Percentiles rank a stretch among this genome's conserved stretches.
These are phyloP conservation scores for Pimephales promelas DNA, from an alignment of 2,113 vertebrate genomes.

Conservation along the genomic window DNA sequence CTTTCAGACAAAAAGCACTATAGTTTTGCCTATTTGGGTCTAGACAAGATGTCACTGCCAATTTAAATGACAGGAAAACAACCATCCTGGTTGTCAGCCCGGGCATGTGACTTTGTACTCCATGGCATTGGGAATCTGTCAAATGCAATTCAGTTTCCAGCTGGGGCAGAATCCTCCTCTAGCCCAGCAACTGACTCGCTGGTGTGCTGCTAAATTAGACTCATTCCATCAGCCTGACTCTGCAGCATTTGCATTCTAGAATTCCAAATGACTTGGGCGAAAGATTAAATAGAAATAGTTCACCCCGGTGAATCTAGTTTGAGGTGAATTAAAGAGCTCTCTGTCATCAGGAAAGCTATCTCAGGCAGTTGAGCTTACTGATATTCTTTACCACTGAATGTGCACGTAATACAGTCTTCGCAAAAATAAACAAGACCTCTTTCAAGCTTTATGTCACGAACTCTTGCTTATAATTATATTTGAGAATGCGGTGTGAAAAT, in stretches of 20 bases:
- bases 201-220: slow-evolving; percentile 36
- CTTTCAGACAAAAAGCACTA: background rate
- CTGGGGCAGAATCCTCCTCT: slow-evolving; percentile 39
- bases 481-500: background rate
- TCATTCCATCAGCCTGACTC: slow-evolving; percentile 26
- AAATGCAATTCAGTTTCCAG: slow-evolving; percentile 33
- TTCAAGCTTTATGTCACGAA: slow-evolving; percentile 32
- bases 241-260: slow-evolving; percentile 41
- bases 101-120: slow-evolving; percentile 29
- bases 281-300: slow-evolving; percentile 52
- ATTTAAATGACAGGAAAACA: background rate
- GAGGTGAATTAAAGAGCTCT: slow-evolving; percentile 55
- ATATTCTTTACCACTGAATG: background rate
- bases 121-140: slow-evolving; percentile 26
- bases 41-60: slow-evolving; percentile 17
- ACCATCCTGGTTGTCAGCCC: background rate
- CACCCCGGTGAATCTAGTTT: slow-evolving; percentile 44
- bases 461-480: slow-evolving; percentile 26
- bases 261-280: slow-evolving; percentile 39
- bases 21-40: background rate
- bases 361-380: slow-evolving; percentile 15
- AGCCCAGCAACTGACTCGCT: slow-evolving; percentile 35
- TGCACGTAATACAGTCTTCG: background rate
- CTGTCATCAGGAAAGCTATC: slow-evolving; percentile 56
- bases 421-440: slow-evolving; percentile 16